These are phyloP conservation scores for Amphiura filiformis DNA, from an alignment of 35 echinoderm and acorn worm species.

Conservation along the genomic window DNA sequence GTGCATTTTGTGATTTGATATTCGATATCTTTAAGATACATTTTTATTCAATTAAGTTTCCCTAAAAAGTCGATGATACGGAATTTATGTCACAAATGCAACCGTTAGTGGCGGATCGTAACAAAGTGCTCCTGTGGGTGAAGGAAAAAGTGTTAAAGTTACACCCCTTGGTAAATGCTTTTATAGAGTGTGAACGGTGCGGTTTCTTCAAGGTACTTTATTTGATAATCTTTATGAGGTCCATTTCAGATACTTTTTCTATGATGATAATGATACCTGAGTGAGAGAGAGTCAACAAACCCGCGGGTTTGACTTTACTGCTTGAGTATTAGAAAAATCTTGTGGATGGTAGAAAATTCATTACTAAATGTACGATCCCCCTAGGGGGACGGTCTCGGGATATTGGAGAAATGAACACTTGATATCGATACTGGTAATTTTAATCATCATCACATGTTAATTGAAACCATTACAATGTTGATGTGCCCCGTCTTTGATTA, in stretches of 20 bases:
- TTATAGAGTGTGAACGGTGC: background rate
- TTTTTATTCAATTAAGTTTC: background rate
- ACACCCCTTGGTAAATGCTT: constrained; percentile 5
- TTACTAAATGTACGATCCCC: background rate
- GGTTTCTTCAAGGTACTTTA: constrained; percentile 1
- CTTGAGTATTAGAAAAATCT: background rate
- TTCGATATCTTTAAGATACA: constrained; percentile 2
- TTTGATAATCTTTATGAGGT: constrained; percentile 7
- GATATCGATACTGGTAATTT: background rate
- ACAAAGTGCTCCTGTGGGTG: background rate
- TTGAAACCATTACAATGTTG: constrained; percentile 5
- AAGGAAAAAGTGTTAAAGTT: background rate
- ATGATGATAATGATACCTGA: constrained; percentile 8
- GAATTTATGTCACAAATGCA: background rate
- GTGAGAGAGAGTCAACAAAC: background rate
- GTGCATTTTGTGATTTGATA: background rate
- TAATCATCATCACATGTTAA: constrained; percentile 1
- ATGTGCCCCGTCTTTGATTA: background rate
- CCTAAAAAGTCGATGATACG: background rate
- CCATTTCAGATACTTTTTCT: background rate
- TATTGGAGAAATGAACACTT: background rate
- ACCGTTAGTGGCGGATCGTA: background rate
- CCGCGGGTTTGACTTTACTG: background rate
- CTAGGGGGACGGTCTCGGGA: background rate
- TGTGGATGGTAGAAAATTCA: background rate